A percentile compares a stretch with the other conserved stretches of the same genome.
Evolutionary conservation across 2,888 invertebrate species (phyloP).

Genomic region (Archips xylosteana): DNA sequence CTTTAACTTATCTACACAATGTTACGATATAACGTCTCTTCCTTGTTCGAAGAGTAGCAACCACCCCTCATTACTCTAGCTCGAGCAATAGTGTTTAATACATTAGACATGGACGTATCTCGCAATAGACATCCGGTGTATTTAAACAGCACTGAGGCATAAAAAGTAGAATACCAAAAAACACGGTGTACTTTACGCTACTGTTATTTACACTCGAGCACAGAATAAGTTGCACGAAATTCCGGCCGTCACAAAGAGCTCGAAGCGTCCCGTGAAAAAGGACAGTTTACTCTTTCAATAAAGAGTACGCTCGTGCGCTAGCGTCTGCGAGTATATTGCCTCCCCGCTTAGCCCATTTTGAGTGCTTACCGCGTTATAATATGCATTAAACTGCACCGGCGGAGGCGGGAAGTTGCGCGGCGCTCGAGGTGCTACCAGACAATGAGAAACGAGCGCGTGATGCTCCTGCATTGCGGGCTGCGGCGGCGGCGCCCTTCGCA

Average conservation of each 20-base stretch:
- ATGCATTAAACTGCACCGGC: constrained; percentile 81
- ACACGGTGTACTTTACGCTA: constrained; percentile 63
- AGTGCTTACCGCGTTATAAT: constrained; percentile 81
- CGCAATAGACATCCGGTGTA: constrained; percentile 62
- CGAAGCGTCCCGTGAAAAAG: constrained; percentile 78
- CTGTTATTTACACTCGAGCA: constrained; percentile 75
- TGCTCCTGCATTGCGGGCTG: constrained; percentile 78
- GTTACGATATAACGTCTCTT: constrained; percentile 59
- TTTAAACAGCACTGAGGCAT: constrained; percentile 61
- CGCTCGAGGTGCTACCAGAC: constrained; percentile 70
- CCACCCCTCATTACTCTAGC: constrained; percentile 36
- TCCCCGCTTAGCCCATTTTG: constrained; percentile 74
- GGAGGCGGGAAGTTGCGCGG: constrained; percentile 70
- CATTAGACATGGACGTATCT: constrained; percentile 52
- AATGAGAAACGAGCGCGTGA: constrained; percentile 82
- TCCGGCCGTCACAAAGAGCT: constrained; percentile 72
- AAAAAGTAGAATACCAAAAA: constrained; percentile 63
- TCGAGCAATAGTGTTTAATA: constrained; percentile 59
- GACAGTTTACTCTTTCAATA: constrained; percentile 84
- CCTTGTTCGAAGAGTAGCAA: constrained; percentile 53
- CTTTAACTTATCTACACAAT: constrained; percentile 72
- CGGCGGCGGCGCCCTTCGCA: constrained; percentile 52
- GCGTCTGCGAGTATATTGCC: constrained; percentile 74
- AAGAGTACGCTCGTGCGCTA: constrained; percentile 69
- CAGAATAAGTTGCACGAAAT: constrained; percentile 78